phyloP scores from a whole-genome alignment of 2,888 invertebrate species.

The Alcis repandata region DNA sequence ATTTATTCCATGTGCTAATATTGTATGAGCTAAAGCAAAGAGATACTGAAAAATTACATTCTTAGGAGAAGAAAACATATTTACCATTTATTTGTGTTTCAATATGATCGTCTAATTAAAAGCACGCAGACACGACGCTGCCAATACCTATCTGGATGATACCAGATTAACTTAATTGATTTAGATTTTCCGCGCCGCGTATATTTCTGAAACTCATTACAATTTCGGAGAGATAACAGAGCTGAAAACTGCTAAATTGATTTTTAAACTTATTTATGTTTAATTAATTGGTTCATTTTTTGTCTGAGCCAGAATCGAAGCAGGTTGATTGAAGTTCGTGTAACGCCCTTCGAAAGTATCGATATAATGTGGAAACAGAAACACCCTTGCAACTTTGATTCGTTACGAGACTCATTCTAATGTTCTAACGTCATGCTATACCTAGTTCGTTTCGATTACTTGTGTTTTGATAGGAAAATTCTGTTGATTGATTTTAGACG shows the following conservation, averaged over 20 bases:
- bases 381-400: constrained; percentile 20
- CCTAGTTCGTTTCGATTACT: constrained; percentile 3
- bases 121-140: too few species aligned
- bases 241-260: background rate
- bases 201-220: too few species aligned
- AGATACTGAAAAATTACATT: too few species aligned
- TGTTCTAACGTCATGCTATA: constrained; percentile 7
- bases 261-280: background rate
- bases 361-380: constrained; percentile 17
- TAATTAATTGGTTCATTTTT: background rate
- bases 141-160: too few species aligned
- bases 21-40: too few species aligned
- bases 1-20: too few species aligned
- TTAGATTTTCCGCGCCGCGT: too few species aligned
- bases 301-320: background rate
- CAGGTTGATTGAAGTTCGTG: background rate
- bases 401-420: constrained; percentile 5
- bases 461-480: constrained; percentile 1
- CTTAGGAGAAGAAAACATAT: too few species aligned
- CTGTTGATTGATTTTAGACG: background rate
- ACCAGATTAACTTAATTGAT: too few species aligned
- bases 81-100: too few species aligned
- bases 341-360: constrained; percentile 12
- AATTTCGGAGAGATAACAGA: background rate
- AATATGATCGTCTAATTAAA: too few species aligned